Base-by-base conservation (phyloP, 1,140 invertebrate species). In the Dendrolimus kikuchii region DNA sequence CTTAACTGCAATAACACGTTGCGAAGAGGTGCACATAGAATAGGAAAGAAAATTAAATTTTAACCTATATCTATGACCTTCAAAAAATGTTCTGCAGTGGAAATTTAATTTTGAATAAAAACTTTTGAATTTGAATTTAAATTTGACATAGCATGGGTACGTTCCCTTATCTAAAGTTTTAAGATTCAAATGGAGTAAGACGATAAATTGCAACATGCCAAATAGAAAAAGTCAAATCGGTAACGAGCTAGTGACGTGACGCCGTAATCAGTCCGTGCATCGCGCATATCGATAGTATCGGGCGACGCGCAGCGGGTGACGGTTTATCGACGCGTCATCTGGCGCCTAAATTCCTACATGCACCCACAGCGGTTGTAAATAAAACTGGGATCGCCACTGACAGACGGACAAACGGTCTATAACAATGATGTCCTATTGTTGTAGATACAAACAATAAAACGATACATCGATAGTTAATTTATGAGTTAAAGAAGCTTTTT, bases 301-400 rank as follows among this genome's bases (percentile, higher is more conserved):
- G 53, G 23, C 62, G 60, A 49, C 55, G 44, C 69, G 51, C 77
- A 49, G 63, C 71, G 66, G 77, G 74, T 49, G 66, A 60, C 59
- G 53, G 38, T 49, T 68, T 74, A 75, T 77, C 72, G 62, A 50
- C 9, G 42, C 49, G 51, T 45, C 64, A 77, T 79, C 77, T 76
- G 78, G 81, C 81, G 81, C 81, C 81, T 82, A 77, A 79, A 81
- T 83, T 80, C 81, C 68, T 71, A 53, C 60, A 48, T 61, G 63
- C 63, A 64, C 59, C 49, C 49, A 68, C 68, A 68, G 66, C 59
- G 68, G 51, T 54, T 52, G 64, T 61, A 55, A 58, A 63, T 55
- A 62, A 59, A 36, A 39, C 51, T 51, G 49, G 57, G 64, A 62
- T 62, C 55, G 59, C 62, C 61, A 64, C 56, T 60, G 64, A 71